Percentiles rank a stretch among this genome's conserved stretches.
phyloP scores from a whole-genome alignment of 2,888 invertebrate genomes.

The Callimorpha dominula region DNA sequence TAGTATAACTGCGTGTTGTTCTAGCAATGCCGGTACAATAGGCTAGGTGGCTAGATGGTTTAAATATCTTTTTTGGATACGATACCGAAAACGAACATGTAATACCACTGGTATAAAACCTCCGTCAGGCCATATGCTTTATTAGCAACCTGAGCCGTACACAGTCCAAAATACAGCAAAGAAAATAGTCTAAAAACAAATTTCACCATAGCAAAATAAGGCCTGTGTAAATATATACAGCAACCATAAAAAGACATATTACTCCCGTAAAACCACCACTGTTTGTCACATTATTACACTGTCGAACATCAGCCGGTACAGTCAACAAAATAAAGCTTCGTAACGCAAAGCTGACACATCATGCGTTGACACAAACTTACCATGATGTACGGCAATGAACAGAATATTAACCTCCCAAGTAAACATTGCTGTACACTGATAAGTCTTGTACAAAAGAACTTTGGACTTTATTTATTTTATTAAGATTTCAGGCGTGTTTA shows the following conservation, averaged over 20 bases:
- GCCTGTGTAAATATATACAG: not conserved
- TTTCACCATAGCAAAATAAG: slow-evolving; percentile 5
- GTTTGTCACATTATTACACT: slow-evolving; percentile 37
- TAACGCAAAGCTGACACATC: slow-evolving; percentile 17
- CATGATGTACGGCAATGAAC: slow-evolving; percentile 36
- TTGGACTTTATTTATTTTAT: slow-evolving; percentile 57
- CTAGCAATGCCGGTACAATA: too few species aligned
- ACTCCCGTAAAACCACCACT: slow-evolving; percentile 16
- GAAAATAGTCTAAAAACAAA: slow-evolving; percentile 4
- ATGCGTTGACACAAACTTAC: slow-evolving; percentile 10
- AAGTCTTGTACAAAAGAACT: slow-evolving; percentile 53
- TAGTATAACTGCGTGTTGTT: too few species aligned
- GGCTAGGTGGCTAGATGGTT: too few species aligned
- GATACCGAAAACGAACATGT: too few species aligned
- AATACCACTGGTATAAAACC: too few species aligned
- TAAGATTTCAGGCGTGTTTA: not conserved
- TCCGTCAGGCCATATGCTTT: not conserved
- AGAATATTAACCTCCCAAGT: slow-evolving; percentile 44
- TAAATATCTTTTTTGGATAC: too few species aligned
- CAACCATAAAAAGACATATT: slow-evolving; percentile 30
- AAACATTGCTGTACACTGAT: slow-evolving; percentile 58
- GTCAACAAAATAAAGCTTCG: slow-evolving; percentile 43
- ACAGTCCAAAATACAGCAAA: not conserved
- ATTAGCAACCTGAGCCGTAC: not conserved
- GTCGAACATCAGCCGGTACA: slow-evolving; percentile 26